A percentile compares a stretch with the other conserved stretches of the same genome.
phyloP scores from a whole-genome alignment of 1,140 invertebrate species.

The Aphaenogaster ashmeadi region DNA sequence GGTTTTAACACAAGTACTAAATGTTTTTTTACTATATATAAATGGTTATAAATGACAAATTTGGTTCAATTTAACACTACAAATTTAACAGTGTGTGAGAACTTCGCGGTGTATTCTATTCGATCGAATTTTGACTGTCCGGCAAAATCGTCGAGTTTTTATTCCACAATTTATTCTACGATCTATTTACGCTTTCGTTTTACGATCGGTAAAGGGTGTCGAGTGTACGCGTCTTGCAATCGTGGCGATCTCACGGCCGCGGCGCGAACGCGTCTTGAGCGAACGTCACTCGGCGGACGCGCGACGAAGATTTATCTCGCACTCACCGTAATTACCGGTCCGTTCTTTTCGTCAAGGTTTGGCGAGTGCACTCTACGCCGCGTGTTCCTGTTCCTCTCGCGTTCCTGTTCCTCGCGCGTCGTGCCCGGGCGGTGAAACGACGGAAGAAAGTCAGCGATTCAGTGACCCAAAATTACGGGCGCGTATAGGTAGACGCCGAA shows the following conservation, averaged over 20 bases:
- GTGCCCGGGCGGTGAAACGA: slow-evolving; percentile 30
- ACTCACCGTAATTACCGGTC: slow-evolving; percentile 57
- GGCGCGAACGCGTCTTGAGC: slow-evolving; percentile 24
- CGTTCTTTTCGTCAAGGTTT: slow-evolving; percentile 52
- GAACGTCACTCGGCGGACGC: slow-evolving; percentile 11
- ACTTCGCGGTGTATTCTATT: too few relatives aligned
- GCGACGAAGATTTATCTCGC: slow-evolving; percentile 60
- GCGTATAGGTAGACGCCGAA: slow-evolving; percentile 27
- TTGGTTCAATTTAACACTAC: too few relatives aligned
- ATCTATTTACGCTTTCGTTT: not conserved
- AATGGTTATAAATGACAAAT: too few relatives aligned
- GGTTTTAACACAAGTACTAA: too few relatives aligned
- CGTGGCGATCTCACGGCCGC: not conserved
- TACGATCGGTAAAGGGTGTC: slow-evolving; percentile 4
- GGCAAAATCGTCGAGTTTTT: slow-evolving; percentile 16
- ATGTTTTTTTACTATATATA: too few relatives aligned
- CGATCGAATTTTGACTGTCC: not conserved
- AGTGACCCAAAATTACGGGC: slow-evolving; percentile 83
- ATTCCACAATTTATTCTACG: not conserved
- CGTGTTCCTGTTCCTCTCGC: slow-evolving; percentile 36
- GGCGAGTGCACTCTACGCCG: slow-evolving; percentile 28
- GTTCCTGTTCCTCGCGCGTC: slow-evolving; percentile 32
- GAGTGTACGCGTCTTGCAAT: slow-evolving; percentile 7
- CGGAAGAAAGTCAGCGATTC: slow-evolving; percentile 74
- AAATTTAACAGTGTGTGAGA: too few relatives aligned